Evolutionary conservation across 2,113 vertebrate genomes (phyloP).

Genomic region (Gyps fulvus): DNA sequence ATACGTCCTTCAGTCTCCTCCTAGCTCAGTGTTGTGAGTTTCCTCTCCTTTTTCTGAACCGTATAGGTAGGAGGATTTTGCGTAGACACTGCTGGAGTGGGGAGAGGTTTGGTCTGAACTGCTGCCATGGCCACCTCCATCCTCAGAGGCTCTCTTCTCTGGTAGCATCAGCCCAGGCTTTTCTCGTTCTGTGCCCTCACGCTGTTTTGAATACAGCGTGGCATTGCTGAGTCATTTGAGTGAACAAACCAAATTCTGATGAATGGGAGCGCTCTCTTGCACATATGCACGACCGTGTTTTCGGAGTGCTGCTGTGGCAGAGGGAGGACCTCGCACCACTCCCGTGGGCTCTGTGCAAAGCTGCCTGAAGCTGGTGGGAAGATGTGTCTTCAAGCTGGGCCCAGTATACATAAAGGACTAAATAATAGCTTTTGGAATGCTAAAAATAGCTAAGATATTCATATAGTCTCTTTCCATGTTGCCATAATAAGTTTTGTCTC

Average conservation of each 20-base stretch:
- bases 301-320: neutral
- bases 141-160: neutral
- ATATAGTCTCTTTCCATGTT: neutral
- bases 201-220: neutral
- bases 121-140: neutral
- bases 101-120: neutral
- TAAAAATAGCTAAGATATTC: neutral
- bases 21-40: neutral
- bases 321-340: fast-evolving
- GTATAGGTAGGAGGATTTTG: neutral
- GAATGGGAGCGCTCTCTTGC: neutral
- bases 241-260: neutral
- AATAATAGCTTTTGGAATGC: neutral
- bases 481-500: neutral
- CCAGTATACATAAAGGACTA: neutral
- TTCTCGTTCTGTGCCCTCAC: neutral
- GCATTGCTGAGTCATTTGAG: neutral
- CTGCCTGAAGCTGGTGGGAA: neutral
- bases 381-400: neutral
- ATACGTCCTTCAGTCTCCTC: neutral
- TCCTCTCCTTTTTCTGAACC: neutral
- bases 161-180: neutral
- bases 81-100: neutral
- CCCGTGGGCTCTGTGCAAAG: neutral
- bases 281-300: neutral